phyloP scores from a whole-genome alignment of 2,888 invertebrate genomes.

The Molanna angustata region DNA sequence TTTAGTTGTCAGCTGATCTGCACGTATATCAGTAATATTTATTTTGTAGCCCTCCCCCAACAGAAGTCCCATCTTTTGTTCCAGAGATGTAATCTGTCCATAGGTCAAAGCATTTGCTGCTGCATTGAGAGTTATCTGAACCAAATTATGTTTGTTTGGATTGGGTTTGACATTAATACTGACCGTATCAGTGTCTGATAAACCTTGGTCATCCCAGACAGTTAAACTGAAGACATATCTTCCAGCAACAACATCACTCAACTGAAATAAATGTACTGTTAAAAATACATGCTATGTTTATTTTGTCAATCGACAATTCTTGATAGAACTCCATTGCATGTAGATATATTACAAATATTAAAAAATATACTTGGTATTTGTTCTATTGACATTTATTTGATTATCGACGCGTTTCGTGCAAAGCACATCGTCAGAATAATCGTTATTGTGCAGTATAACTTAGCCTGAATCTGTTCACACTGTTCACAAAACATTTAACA shows the following conservation, averaged over 20 bases:
- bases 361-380: no score
- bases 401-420: no score
- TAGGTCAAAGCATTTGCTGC: constrained; percentile 64
- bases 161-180: constrained; percentile 80
- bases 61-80: constrained; percentile 76
- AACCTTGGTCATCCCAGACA: constrained; percentile 89
- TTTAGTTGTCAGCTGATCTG: constrained; percentile 60
- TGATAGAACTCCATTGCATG: no score
- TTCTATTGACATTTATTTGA: no score
- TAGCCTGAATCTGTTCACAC: no score
- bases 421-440: no score
- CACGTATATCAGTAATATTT: constrained; percentile 55
- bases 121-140: constrained; percentile 79
- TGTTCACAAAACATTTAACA: no score
- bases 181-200: constrained; percentile 77
- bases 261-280: constrained; percentile 43
- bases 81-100: constrained; percentile 68
- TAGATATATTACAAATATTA: no score
- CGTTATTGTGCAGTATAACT: no score
- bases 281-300: no score
- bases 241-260: constrained; percentile 83
- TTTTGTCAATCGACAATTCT: no score
- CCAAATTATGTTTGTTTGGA: constrained; percentile 68
- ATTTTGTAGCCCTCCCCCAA: constrained; percentile 70
- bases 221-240: constrained; percentile 84